Evolutionary conservation across 2,888 invertebrate species (phyloP).

Genomic region (Dolomedes plantarius): DNA sequence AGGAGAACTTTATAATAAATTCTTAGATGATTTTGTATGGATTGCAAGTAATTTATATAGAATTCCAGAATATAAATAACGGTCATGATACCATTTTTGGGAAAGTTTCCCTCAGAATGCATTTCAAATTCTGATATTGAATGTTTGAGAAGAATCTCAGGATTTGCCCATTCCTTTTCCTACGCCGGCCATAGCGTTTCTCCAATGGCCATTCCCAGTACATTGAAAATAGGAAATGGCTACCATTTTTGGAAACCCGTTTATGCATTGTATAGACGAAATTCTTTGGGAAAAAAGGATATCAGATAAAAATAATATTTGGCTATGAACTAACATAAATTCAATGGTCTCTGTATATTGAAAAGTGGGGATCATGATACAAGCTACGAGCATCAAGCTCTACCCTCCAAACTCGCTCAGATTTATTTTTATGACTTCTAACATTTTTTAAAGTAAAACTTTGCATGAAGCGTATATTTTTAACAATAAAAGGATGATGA

Average conservation of each 20-base stretch:
- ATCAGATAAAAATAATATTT: slow-evolving; percentile 27
- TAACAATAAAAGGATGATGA: too few relatives aligned
- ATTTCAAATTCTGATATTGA: slow-evolving; percentile 3
- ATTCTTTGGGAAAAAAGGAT: background rate
- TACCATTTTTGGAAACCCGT: slow-evolving; percentile 28
- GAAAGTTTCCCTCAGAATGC: background rate
- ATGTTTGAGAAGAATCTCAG: slow-evolving; percentile 23
- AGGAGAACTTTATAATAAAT: too few relatives aligned
- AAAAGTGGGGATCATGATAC: background rate
- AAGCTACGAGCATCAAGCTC: too few relatives aligned
- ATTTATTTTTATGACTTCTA: too few relatives aligned
- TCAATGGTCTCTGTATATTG: slow-evolving; percentile 9
- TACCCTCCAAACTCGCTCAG: too few relatives aligned
- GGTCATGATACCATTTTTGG: slow-evolving; percentile 29
- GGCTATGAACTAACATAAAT: slow-evolving; percentile 27
- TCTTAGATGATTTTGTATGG: too few relatives aligned
- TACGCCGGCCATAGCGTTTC: background rate
- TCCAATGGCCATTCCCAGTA: slow-evolving; percentile 13
- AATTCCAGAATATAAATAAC: slow-evolving; percentile 11
- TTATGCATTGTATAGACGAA: slow-evolving; percentile 33
- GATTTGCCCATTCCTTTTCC: slow-evolving; percentile 30
- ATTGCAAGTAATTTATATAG: too few relatives aligned
- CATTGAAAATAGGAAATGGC: slow-evolving; percentile 45
- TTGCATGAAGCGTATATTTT: too few relatives aligned
- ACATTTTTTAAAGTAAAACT: too few relatives aligned